Percentiles rank a stretch among this genome's conserved stretches.
Evolutionary conservation across 2,888 invertebrate species (phyloP).

Genomic region (Piscicola geometra): DNA sequence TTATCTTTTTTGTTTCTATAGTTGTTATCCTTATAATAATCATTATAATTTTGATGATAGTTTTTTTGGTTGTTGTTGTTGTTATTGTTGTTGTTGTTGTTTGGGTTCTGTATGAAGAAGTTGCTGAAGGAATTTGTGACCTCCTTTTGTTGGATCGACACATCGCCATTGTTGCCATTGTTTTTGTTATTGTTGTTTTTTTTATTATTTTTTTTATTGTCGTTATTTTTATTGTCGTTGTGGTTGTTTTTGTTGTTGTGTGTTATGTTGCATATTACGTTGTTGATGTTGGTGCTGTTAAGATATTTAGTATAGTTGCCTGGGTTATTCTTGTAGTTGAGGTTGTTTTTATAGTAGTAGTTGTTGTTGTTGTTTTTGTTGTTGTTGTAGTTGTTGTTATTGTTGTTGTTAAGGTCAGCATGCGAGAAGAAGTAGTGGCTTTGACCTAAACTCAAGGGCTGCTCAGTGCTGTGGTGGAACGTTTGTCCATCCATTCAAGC

Average conservation of each 20-base stretch:
- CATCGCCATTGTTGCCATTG: too few species aligned
- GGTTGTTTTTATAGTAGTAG: background rate
- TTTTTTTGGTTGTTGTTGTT: slow-evolving; percentile 1
- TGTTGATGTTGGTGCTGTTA: background rate
- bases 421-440: slow-evolving; percentile 8
- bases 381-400: background rate
- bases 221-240: too few species aligned
- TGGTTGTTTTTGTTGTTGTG: too few species aligned
- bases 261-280: background rate
- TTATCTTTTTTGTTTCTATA: background rate
- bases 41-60: background rate
- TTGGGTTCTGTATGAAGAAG: background rate
- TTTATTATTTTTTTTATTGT: too few species aligned
- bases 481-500: too few species aligned
- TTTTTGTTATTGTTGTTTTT: too few species aligned
- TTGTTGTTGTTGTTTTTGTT: slow-evolving; percentile 1
- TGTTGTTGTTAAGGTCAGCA: slow-evolving; percentile 5
- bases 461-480: background rate
- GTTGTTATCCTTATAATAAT: background rate
- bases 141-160: too few species aligned
- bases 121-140: background rate
- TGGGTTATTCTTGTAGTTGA: background rate
- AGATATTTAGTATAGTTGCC: background rate
- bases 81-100: background rate
- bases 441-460: background rate